Conservation (phyloP, 2,797 vertebrate genomes). For the Paguma larvata region DNA sequence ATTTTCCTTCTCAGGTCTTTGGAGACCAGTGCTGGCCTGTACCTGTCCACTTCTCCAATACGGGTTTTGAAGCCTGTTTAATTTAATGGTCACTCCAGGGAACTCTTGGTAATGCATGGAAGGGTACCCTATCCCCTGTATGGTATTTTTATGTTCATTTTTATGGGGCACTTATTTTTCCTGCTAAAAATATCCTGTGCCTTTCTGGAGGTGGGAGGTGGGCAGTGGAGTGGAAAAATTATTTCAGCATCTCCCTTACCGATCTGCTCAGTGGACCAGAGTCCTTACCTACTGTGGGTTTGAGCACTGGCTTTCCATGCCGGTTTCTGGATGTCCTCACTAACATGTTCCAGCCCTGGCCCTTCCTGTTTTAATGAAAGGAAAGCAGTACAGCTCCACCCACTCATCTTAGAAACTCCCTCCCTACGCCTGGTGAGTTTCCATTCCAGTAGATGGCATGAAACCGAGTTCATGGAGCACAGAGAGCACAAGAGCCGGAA, state of each 20-base stretch:
- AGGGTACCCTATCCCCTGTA: slow-evolving; percentile 5
- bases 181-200: slow-evolving; percentile 77
- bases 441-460: slow-evolving; percentile 63
- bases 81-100: slow-evolving; percentile 63
- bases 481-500: slow-evolving; percentile 41
- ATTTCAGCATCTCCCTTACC: slow-evolving; percentile 67
- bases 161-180: slow-evolving; percentile 59
- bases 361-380: slow-evolving; percentile 68
- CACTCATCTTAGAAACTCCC: slow-evolving; percentile 48
- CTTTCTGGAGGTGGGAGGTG: not conserved
- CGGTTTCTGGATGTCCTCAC: slow-evolving; percentile 52
- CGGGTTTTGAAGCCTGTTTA: slow-evolving; percentile 63
- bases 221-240: slow-evolving; percentile 60
- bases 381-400: slow-evolving; percentile 20
- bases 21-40: not conserved
- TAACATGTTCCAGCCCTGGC: slow-evolving; percentile 31
- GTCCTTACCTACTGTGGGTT: slow-evolving; percentile 25
- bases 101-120: slow-evolving; percentile 68
- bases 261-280: slow-evolving; percentile 27
- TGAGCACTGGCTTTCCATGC: slow-evolving; percentile 52
- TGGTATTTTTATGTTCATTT: slow-evolving; percentile 72
- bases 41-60: not conserved
- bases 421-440: not conserved
- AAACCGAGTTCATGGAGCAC: slow-evolving; percentile 64
- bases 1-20: not conserved